Conservation (phyloP, 2,797 vertebrate species). For the Leucoraja ocellata region DNA sequence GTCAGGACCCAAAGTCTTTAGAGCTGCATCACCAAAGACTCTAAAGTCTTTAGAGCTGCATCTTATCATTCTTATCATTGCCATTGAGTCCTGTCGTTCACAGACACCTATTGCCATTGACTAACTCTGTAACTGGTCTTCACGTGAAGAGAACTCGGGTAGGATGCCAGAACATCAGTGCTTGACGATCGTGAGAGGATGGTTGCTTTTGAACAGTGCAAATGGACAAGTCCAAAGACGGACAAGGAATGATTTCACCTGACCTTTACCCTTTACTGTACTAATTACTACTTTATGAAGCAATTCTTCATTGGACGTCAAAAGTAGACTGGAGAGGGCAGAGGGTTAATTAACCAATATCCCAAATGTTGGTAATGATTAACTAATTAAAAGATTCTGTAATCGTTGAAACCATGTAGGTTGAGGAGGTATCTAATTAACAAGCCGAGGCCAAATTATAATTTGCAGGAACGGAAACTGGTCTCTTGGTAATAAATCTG, state of each 20-base stretch:
- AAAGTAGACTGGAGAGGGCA: conserved; percentile 20
- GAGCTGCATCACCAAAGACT: no score
- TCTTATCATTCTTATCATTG: no score
- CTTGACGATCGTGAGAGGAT: not conserved
- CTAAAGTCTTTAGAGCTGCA: no score
- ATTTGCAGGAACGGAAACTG: not conserved
- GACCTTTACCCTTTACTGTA: conserved; percentile 21
- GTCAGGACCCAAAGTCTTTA: no score
- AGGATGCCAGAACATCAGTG: not conserved
- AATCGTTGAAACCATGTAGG: conserved; percentile 6
- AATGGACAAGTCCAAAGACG: not conserved
- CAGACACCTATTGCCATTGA: not conserved
- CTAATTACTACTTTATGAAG: conserved; percentile 30
- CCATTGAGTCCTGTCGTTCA: not conserved
- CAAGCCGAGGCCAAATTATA: conserved; percentile 28
- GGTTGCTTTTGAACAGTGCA: not conserved
- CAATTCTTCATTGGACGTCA: conserved; percentile 29
- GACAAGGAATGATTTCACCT: conserved; percentile 16
- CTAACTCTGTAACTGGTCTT: not conserved
- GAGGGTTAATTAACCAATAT: conserved; percentile 35
- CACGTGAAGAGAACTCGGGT: not conserved
- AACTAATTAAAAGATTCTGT: conserved; percentile 36
- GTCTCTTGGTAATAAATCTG: conserved; percentile 17
- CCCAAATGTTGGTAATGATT: conserved; percentile 11
- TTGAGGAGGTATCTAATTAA: conserved; percentile 25